phyloP scores from a whole-genome alignment of 2,888 invertebrate genomes.

The Acleris sparsana region DNA sequence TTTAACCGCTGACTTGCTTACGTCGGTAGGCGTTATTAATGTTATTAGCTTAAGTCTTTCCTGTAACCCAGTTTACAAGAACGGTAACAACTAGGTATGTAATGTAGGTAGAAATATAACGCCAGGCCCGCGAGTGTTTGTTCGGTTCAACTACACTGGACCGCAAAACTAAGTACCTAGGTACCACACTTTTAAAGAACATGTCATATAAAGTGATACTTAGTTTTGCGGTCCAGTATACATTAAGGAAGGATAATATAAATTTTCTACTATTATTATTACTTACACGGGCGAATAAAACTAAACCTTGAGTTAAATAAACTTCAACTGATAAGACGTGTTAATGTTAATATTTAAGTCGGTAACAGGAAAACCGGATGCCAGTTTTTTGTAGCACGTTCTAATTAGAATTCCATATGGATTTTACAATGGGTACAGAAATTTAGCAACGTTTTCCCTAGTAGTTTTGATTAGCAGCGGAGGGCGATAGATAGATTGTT shows the following conservation, averaged over 20 bases:
- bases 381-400: constrained; percentile 1
- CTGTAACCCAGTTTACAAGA: constrained; percentile 8
- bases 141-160: no score
- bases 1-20: constrained; percentile 3
- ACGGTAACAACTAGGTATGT: neutral
- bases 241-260: no score
- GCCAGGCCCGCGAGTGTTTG: no score
- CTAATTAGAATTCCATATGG: constrained; percentile 14
- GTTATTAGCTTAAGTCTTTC: constrained; percentile 4
- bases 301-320: constrained; percentile 28
- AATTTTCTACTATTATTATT: no score
- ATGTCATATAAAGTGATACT: no score
- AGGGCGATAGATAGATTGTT: constrained; percentile 27
- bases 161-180: no score
- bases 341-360: constrained; percentile 20
- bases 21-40: constrained; percentile 2
- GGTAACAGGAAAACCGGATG: constrained; percentile 32
- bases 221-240: no score
- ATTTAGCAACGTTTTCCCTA: constrained; percentile 3
- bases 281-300: no score
- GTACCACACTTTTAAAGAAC: no score
- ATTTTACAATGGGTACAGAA: neutral
- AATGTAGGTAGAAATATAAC: neutral
- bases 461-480: constrained; percentile 23
- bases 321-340: constrained; percentile 9